Percentiles rank a stretch among this genome's conserved stretches.
Evolutionary conservation across 2,888 invertebrate species (phyloP).

Genomic region (Patella caerulea): DNA sequence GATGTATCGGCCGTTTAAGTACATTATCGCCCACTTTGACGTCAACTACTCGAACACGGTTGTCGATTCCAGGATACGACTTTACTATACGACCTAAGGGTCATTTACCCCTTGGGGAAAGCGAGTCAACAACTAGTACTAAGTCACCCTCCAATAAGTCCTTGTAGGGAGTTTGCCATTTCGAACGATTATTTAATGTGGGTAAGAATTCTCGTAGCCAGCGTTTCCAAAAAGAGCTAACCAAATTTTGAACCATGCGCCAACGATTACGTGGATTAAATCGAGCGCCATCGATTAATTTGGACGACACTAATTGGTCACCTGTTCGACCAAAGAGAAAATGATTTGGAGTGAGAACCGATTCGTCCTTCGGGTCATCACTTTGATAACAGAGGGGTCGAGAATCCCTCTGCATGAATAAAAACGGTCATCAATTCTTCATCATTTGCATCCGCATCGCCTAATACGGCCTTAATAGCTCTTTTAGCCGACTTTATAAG

Average conservation of each 20-base stretch:
- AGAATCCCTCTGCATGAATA: conserved; percentile 36
- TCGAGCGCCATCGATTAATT: neutral
- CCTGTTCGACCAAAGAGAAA: too few relatives aligned
- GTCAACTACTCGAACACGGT: neutral
- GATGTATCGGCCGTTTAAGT: conserved; percentile 2
- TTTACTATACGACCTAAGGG: conserved; percentile 4
- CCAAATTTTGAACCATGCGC: conserved; percentile 13
- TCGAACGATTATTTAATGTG: neutral
- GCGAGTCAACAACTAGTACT: neutral
- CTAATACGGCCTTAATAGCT: conserved; percentile 37
- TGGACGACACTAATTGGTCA: too few relatives aligned
- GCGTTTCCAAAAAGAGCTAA: neutral
- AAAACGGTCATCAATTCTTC: conserved; percentile 40
- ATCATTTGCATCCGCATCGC: conserved; percentile 34
- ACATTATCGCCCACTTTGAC: neutral
- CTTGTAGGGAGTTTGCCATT: neutral
- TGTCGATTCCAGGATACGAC: conserved; percentile 8
- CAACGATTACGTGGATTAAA: conserved; percentile 26
- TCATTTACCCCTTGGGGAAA: conserved; percentile 6
- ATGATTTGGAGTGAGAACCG: too few relatives aligned
- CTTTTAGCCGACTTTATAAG: conserved; percentile 39
- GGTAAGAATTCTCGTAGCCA: conserved; percentile 12
- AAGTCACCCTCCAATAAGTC: conserved; percentile 12
- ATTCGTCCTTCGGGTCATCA: too few relatives aligned
- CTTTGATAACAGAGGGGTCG: conserved; percentile 24